Evolutionary conservation across 2,888 invertebrate species (phyloP), one percentile per base, ranked within the genome.

Genomic region (Polyploca ridens): DNA sequence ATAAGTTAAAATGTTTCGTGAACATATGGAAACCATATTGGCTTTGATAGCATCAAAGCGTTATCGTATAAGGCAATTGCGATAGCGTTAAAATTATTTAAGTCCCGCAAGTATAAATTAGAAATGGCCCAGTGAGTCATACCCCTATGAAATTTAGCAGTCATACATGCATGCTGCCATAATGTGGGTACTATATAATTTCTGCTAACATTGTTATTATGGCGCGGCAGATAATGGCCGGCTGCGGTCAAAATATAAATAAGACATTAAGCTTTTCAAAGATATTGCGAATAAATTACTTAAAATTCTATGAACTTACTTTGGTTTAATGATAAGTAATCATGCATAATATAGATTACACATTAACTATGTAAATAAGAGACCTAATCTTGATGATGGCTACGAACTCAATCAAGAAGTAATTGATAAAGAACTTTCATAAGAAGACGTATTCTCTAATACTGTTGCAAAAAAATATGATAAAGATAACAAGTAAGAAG

Each of bases 21-120:
- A 16, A 6, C 5, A 54, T 19, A 54, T 54, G 49, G 49, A 16
- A 10, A 19, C 16, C 19, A 8, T 16, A 54, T 54, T 54, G 7
- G 46, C 46, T 54, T 54, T 63, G 66, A 64, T 54, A 79, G 81
- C 86, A 84, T 69, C 71, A 75, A 76, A 76, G 82, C 77, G 76
- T 77, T 85, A 84, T 81, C 83, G 78, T 72, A 66, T 57, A 68
- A 72, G 73, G 77, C 79, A 83, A 84, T 84, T 86, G 82, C 76
- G 74, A 75, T 78, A 79, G 83, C 79, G 82, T 86, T 83, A 83
- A 27, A 82, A 81, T 85, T 11, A 11, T 46, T 83, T 82, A 79
- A 78, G 73, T 62, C 63, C 72, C 71, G 69, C 72, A 68, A 68
- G 73, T 71, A 69, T 71, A 79, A 86, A 85, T 85, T 85, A 82